Evolutionary conservation across 2,113 vertebrate genomes (phyloP).

Genomic region (Hippocampus comes): DNA sequence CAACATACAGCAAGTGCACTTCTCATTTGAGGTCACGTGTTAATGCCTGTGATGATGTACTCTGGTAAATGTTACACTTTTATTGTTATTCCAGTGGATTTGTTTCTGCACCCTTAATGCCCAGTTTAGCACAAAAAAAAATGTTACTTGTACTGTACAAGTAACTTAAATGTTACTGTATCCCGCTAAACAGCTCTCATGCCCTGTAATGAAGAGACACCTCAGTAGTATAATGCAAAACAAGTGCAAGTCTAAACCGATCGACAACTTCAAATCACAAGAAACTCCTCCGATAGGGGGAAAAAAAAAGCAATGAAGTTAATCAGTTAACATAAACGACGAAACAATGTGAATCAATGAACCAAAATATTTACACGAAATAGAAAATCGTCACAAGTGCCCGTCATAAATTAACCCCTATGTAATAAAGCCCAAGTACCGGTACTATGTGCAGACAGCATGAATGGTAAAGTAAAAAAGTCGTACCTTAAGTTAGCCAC

Average conservation of each 20-base stretch:
- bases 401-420: slow-evolving; percentile 14
- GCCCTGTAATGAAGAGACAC: slow-evolving; percentile 11
- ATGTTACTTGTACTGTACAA: background rate
- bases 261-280: slow-evolving; percentile 10
- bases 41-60: slow-evolving; percentile 4
- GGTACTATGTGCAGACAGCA: slow-evolving; percentile 10
- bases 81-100: slow-evolving; percentile 52
- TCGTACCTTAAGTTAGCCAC: slow-evolving; percentile 38
- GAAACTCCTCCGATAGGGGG: slow-evolving; percentile 17
- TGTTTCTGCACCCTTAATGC: slow-evolving; percentile 49
- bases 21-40: slow-evolving; percentile 17
- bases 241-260: slow-evolving; percentile 62
- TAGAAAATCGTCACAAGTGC: slow-evolving; percentile 13
- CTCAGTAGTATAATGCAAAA: slow-evolving; percentile 68
- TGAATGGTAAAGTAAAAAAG: slow-evolving; percentile 9
- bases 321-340: slow-evolving; percentile 13
- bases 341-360: background rate
- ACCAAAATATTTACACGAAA: background rate
- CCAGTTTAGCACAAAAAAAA: slow-evolving; percentile 13
- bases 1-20: slow-evolving; percentile 17
- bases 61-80: slow-evolving; percentile 8
- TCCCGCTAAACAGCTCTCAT: slow-evolving; percentile 1
- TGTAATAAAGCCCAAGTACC: slow-evolving; percentile 34
- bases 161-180: too few relatives aligned
- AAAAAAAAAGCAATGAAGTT: slow-evolving; percentile 21